These are phyloP conservation scores for Monopterus albus DNA, from an alignment of 2,113 vertebrate species.

Conservation along the genomic window DNA sequence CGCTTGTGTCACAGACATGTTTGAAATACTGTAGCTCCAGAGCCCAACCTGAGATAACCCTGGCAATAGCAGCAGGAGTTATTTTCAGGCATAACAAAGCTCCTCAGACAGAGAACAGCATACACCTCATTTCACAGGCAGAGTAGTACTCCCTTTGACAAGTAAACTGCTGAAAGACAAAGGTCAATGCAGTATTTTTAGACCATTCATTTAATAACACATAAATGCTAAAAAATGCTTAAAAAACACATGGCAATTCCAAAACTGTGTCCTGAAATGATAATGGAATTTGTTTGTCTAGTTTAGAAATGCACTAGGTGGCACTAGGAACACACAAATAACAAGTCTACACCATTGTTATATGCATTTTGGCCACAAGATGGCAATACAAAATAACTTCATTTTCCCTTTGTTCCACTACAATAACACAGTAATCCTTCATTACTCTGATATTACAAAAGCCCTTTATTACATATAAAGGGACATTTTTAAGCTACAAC, in stretches of 20 bases:
- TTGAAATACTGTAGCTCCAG: too few species aligned
- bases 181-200: too few species aligned
- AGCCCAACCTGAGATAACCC: too few species aligned
- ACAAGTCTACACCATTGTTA: not conserved
- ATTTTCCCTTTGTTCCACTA: not conserved
- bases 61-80: too few species aligned
- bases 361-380: conserved; percentile 42
- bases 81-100: too few species aligned
- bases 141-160: too few species aligned
- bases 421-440: conserved; percentile 22
- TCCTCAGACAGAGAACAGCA: too few species aligned
- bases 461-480: conserved; percentile 31
- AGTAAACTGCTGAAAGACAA: too few species aligned
- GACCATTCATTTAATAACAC: not conserved
- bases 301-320: conserved; percentile 49
- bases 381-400: conserved; percentile 18
- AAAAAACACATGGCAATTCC: not conserved
- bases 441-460: conserved; percentile 7
- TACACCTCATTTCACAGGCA: too few species aligned
- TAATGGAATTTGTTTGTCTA: not conserved
- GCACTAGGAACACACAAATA: conserved; percentile 12
- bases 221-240: too few species aligned
- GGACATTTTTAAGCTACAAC: too few species aligned
- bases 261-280: not conserved
- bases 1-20: too few species aligned